Percentiles rank a stretch among this genome's conserved stretches.
Conservation (phyloP, 2,888 invertebrate genomes). For the Strigamia maritima region DNA sequence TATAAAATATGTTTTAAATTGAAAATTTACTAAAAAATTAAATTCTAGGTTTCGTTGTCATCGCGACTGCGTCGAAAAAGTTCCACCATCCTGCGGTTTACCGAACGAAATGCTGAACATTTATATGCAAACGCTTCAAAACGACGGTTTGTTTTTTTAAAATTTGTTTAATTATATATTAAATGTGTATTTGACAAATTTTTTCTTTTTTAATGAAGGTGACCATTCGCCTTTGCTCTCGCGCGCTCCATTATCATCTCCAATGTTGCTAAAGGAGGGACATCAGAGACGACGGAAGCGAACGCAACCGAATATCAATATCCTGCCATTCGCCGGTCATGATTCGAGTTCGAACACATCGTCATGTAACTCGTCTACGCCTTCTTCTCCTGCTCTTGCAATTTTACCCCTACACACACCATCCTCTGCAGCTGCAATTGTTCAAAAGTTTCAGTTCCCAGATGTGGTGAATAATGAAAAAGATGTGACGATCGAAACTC, state of each 20-base stretch:
- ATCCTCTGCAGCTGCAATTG: slow-evolving; percentile 42
- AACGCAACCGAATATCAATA: slow-evolving; percentile 39
- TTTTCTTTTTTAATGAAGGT: too few species aligned
- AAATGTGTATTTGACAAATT: too few species aligned
- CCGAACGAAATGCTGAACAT: slow-evolving; percentile 48
- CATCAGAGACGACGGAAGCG: slow-evolving; percentile 28
- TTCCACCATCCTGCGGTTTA: slow-evolving; percentile 79
- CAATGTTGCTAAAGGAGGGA: slow-evolving; percentile 43
- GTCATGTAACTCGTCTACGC: slow-evolving; percentile 93
- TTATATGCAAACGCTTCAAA: slow-evolving; percentile 51
- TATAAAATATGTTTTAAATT: background rate
- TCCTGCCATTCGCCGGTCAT: slow-evolving; percentile 55
- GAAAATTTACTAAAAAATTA: background rate
- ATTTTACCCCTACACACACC: slow-evolving; percentile 51
- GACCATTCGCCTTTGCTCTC: slow-evolving; percentile 43
- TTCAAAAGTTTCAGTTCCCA: slow-evolving; percentile 66
- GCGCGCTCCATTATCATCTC: slow-evolving; percentile 42
- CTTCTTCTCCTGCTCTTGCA: slow-evolving; percentile 79
- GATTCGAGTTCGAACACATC: slow-evolving; percentile 92
- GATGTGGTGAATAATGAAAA: slow-evolving; percentile 34
- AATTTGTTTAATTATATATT: too few species aligned
- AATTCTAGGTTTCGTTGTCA: slow-evolving; percentile 63
- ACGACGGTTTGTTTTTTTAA: slow-evolving; percentile 56
- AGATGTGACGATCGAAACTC: slow-evolving; percentile 38
- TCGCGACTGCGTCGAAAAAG: slow-evolving; percentile 83